Percentiles rank a stretch among this genome's conserved stretches.
Evolutionary conservation across 2,797 vertebrate genomes (phyloP).

Genomic region (Platalea minor): DNA sequence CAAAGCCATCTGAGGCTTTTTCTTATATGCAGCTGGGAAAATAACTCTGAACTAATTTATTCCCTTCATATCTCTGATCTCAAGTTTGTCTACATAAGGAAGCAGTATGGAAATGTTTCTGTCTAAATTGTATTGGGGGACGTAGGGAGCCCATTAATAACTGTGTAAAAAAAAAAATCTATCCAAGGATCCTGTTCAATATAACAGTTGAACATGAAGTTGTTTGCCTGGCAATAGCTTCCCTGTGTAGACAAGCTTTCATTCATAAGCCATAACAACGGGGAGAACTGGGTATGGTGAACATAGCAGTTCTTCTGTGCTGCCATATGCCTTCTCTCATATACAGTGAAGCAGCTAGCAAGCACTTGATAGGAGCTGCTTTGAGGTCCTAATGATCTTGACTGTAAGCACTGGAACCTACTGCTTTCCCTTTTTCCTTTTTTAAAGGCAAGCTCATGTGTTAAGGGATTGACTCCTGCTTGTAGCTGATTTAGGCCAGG

Average conservation of each 20-base stretch:
- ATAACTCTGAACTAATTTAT: constrained; percentile 16
- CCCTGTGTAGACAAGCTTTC: neutral
- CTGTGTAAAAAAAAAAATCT: neutral
- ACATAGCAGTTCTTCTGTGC: constrained; percentile 4
- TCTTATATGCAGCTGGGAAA: neutral
- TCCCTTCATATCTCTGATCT: neutral
- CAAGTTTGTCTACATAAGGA: neutral
- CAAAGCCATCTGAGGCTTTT: constrained; percentile 45
- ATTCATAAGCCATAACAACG: accelerated
- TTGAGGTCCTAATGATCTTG: neutral
- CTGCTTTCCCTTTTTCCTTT: neutral
- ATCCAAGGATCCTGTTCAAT: neutral
- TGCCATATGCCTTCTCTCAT: neutral
- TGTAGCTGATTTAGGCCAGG: neutral
- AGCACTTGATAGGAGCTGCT: neutral
- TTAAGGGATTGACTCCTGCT: neutral
- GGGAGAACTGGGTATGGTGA: neutral
- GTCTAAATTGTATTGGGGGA: neutral
- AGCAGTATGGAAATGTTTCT: neutral
- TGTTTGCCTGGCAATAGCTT: neutral
- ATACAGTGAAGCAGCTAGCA: neutral
- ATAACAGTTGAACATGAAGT: neutral
- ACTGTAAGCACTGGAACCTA: neutral
- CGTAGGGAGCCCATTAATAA: neutral
- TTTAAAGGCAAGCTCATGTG: neutral